Evolutionary conservation across 1,140 invertebrate genomes (phyloP), one percentile per base, ranked within the genome.

Genomic region (Nautilus pompilius): DNA sequence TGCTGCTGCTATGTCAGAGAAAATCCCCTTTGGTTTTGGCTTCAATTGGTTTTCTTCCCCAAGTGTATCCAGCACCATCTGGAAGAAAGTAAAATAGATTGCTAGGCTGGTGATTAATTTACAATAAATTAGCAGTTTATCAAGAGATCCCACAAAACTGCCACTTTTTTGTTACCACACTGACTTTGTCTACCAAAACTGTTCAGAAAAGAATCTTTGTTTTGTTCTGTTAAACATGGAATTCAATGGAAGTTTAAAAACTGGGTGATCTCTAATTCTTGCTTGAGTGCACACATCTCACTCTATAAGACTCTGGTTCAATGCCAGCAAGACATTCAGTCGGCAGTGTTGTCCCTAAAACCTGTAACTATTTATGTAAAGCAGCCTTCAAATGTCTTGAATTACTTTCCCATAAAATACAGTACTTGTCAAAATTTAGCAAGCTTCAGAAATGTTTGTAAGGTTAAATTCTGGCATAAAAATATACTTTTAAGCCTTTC

Each of bases 21-120:
- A 80, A 17, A 80, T 74, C 46, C 78, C 78, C 41, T 72, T 67
- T 20, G 67, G 70, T 66, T 70, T 73, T 17, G 67, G 57, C 62
- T 68, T 71, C 3, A 63, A 28, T 1, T 67, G 67, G 17, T 80
- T 73, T 8, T 81, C 79, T 41, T 79, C 78, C 20, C 76, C 78
- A 28, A 81, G 54, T 1, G 73, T 76, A 46, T 80, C 78, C 5
- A 70, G 58, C n/a, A 78, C 74, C 63, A 79, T 67, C 73, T 80
- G 68, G 17, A 67, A 69, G 36, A 34, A 60, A 55, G 48, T 54
- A 62, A 41, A 57, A 17, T 24, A 26, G 10, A 59, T 13, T 15
- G 8, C 24, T 22, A 5, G 29, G 24, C 13, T 53, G n/a, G 24
- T 26, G 24, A 53, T 17, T 10, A 8, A 22, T 8, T 51, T 13